Base-by-base conservation (phyloP, 2,888 invertebrate genomes). In the Euspilapteryx auroguttella region DNA sequence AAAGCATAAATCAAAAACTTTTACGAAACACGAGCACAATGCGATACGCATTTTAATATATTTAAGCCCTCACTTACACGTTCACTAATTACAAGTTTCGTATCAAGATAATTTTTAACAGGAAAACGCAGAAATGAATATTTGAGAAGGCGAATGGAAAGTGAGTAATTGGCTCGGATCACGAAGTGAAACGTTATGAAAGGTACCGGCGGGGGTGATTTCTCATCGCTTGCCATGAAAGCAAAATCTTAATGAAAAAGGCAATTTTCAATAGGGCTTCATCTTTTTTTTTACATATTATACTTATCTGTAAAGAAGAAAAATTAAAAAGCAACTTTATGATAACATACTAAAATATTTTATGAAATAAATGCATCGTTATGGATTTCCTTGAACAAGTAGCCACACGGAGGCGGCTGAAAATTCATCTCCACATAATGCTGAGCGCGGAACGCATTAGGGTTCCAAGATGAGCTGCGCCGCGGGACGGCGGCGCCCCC, bases 181-280 rank as follows among this genome's bases (percentile, higher is more conserved):
- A 75, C 75, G 75, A 73, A 73, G 69, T 68, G 69, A 73, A 73
- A 75, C 69, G 73, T 73, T 73, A 73, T 73, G 71, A 73, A 73
- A 73, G 69, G 69, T 69, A 62, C 59, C 47, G 57, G 64, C 61
- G 54, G 44, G 47, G 57, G 63, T 43, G 56, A 73, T 73, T 68
- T 64, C 64, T 71, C 69, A 73, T 52, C 56, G 53, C 49, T 52
- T 44, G 45, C 46, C 50, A 48, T 47, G 50, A 58, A 48, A 53
- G 53, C 54, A 61, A 68, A 65, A 64, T 65, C 63, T 55, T 66
- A 65, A 69, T 64, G 64, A 63, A 65, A 64, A 57, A 54, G 55
- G 62, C 62, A 61, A 62, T 58, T 61, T 62, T 62, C 56, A 61
- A 66, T 62, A 56, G 55, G 45, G 38, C 37, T 37, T 34, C 39